A percentile compares a stretch with the other conserved stretches of the same genome.
These are phyloP conservation scores for Podarcis lilfordi DNA, from an alignment of 2,797 vertebrate species.

Conservation along the genomic window DNA sequence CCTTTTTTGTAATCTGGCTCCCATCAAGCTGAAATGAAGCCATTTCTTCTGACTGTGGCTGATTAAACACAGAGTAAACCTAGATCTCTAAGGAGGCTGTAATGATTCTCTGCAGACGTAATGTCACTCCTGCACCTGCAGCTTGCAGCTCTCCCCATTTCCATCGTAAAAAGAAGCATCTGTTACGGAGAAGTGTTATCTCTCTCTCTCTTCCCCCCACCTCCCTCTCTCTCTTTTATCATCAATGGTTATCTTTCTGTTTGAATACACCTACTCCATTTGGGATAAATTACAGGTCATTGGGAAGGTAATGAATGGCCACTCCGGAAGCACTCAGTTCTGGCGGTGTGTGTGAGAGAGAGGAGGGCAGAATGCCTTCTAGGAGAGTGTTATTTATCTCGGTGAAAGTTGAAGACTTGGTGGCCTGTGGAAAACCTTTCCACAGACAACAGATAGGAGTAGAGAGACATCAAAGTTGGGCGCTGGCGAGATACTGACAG, in stretches of 20 bases:
- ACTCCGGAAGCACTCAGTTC: conserved; percentile 66
- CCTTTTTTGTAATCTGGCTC: conserved; percentile 80
- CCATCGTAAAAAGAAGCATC: conserved; percentile 85
- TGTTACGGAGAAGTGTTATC: conserved; percentile 78
- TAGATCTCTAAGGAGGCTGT: conserved; percentile 76
- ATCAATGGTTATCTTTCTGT: conserved; percentile 61
- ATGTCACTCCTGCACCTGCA: conserved; percentile 89
- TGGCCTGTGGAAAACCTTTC: conserved; percentile 46
- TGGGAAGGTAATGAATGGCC: conserved; percentile 82
- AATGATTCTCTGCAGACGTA: conserved; percentile 77
- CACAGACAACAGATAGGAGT: conserved; percentile 59
- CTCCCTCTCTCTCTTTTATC: conserved; percentile 62
- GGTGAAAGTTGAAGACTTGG: conserved; percentile 63
- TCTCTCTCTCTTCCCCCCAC: conserved; percentile 62
- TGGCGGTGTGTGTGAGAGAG: conserved; percentile 16
- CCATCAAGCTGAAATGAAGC: conserved; percentile 93
- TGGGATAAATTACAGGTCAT: conserved; percentile 83
- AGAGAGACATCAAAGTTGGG: conserved; percentile 47
- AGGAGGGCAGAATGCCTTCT: conserved; percentile 66
- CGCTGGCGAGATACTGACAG: no score
- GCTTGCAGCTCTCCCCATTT: conserved; percentile 81
- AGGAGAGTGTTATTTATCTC: conserved; percentile 67
- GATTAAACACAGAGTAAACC: conserved; percentile 89
- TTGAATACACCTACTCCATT: conserved; percentile 77
- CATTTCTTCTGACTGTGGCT: conserved; percentile 91